These are phyloP conservation scores for Cuculus canorus DNA, from an alignment of 2,797 vertebrate species.

Conservation along the genomic window DNA sequence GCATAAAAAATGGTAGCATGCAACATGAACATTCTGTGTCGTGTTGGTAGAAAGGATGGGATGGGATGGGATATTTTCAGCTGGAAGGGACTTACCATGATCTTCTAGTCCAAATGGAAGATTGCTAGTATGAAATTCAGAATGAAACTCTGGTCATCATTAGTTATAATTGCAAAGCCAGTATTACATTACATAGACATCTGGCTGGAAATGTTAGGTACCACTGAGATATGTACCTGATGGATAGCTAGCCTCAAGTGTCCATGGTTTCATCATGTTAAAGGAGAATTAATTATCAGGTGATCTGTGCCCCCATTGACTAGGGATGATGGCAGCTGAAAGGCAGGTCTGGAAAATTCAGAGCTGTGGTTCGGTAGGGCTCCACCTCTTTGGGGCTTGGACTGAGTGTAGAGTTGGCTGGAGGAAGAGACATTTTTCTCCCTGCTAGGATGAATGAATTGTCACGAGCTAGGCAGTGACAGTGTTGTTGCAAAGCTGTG, in stretches of 20 bases:
- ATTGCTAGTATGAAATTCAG: neutral
- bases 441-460: neutral
- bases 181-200: accelerated
- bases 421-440: neutral
- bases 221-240: neutral
- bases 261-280: neutral
- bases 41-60: neutral
- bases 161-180: neutral
- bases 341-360: neutral
- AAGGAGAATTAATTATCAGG: neutral
- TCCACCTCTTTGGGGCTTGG: neutral
- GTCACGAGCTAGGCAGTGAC: neutral
- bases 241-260: neutral
- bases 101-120: neutral
- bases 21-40: neutral
- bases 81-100: neutral
- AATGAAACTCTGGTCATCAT: neutral
- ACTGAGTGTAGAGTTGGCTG: neutral
- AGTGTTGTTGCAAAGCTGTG: neutral
- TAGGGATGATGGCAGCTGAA: neutral
- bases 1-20: neutral
- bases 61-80: neutral
- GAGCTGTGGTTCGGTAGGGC: neutral
- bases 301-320: neutral
- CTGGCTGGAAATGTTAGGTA: neutral